Base-by-base conservation (phyloP, 1,140 invertebrate species). In the Oedothorax gibbosus region DNA sequence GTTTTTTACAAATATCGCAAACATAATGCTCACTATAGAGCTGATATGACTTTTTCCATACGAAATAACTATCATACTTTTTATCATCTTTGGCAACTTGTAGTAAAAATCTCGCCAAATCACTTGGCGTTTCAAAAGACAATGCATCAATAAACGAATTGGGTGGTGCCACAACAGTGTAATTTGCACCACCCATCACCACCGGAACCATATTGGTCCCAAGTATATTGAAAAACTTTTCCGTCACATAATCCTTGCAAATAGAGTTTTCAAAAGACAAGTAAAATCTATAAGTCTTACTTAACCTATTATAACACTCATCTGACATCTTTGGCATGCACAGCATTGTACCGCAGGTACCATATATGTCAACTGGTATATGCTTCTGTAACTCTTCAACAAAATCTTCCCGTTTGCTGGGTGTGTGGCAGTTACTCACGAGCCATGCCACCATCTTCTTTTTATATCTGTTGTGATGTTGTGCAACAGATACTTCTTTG, bases 291-390 rank as follows among this genome's bases (percentile, higher is more conserved):
- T 91, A 90, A 6, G 85, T 69, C 11, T 81, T 71, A 11, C 75
- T 72, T 15, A 90, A 20, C 18, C 82, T 87, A 10, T 84, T 12
- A 18, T 88, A 87, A 66, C 87, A 89, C 65, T 86, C 83, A n/a
- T 85, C 71, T 79, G 86, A 89, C 87, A 50, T 66, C 57, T 77
- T 76, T 49, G 79, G 87, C n/a, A 84, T 35, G 50, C 86, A 87
- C 35, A 56, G 72, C 2, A 80, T 8, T 82, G 89, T 53, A 86
- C 89, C 90, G 90, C 95, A 96, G 0, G 78, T 85, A n/a, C 95
- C 95, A 86, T 92, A 95, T n/a, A 94, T 90, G 88, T 95, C 94
- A 8, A 95, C 91, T 6, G 88, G 66, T 66, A 95, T 91, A 86
- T 92, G 89, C 54, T 91, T 90, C 69, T 90, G 87, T 4, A 95